Evolutionary conservation across 2,888 invertebrate genomes (phyloP).

Genomic region (Sphaeridia pumilis): DNA sequence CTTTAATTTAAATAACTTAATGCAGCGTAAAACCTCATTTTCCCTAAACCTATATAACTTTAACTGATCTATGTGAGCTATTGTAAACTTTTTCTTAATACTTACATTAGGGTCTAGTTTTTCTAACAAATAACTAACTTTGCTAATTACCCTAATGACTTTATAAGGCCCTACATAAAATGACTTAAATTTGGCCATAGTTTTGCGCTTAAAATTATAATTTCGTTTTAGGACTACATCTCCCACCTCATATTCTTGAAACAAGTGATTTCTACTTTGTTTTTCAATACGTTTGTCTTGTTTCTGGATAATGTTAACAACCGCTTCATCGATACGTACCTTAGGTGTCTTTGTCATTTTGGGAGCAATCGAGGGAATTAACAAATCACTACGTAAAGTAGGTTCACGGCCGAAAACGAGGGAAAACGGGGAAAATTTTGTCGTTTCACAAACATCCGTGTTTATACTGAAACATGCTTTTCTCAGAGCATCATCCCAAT

Average conservation of each 20-base stretch:
- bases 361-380: not conserved
- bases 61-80: not conserved
- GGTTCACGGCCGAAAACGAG: slow-evolving; percentile 4
- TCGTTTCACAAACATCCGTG: not conserved
- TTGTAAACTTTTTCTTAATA: not conserved
- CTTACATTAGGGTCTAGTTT: not conserved
- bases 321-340: not conserved
- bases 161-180: not conserved
- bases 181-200: not conserved
- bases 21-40: too few relatives aligned
- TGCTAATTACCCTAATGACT: not conserved
- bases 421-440: not conserved
- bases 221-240: not conserved
- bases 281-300: not conserved
- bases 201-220: not conserved
- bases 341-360: not conserved
- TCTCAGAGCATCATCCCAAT: not conserved
- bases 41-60: not conserved
- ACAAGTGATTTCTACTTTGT: not conserved
- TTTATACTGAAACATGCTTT: slow-evolving; percentile 1
- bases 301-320: not conserved
- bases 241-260: not conserved
- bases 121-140: not conserved
- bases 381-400: not conserved
- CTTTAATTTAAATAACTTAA: too few relatives aligned